These are phyloP conservation scores for Drosophila murphyi DNA, from an alignment of 1,140 invertebrate genomes.

Conservation along the genomic window DNA sequence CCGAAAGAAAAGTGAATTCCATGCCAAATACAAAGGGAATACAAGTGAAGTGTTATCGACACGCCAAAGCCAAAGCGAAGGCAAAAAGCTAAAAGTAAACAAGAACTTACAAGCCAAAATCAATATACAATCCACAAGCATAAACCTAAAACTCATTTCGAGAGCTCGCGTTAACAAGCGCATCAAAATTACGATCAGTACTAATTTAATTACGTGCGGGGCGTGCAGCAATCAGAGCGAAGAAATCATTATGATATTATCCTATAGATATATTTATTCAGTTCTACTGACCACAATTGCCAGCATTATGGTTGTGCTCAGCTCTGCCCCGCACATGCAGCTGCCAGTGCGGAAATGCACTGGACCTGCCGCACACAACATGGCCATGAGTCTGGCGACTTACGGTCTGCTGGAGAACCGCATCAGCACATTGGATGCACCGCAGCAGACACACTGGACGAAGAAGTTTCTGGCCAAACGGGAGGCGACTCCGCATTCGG, in stretches of 20 bases:
- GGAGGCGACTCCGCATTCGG: constrained; percentile 75
- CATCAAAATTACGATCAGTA: constrained; percentile 70
- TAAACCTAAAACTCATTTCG: constrained; percentile 15
- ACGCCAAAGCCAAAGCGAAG: constrained; percentile 55
- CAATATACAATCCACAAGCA: neutral
- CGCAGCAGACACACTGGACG: constrained; percentile 67
- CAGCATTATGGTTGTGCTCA: constrained; percentile 78
- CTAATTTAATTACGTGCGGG: constrained; percentile 58
- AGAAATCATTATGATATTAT: constrained; percentile 74
- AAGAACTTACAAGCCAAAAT: constrained; percentile 19
- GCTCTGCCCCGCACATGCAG: constrained; percentile 56
- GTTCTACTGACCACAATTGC: constrained; percentile 68
- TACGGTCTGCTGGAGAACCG: constrained; percentile 74
- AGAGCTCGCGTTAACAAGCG: constrained; percentile 11
- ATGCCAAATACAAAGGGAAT: constrained; percentile 65
- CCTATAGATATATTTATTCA: constrained; percentile 70
- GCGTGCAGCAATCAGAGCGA: constrained; percentile 75
- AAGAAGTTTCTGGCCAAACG: constrained; percentile 78
- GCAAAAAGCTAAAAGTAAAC: constrained; percentile 53
- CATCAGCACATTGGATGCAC: constrained; percentile 64
- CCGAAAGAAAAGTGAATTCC: constrained; percentile 64
- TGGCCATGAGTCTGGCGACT: constrained; percentile 60
- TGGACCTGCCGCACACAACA: constrained; percentile 41
- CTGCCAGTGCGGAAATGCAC: constrained; percentile 66
- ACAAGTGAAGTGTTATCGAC: constrained; percentile 76